Conservation (phyloP, 2,888 invertebrate species). For the Lasius fuliginosus region DNA sequence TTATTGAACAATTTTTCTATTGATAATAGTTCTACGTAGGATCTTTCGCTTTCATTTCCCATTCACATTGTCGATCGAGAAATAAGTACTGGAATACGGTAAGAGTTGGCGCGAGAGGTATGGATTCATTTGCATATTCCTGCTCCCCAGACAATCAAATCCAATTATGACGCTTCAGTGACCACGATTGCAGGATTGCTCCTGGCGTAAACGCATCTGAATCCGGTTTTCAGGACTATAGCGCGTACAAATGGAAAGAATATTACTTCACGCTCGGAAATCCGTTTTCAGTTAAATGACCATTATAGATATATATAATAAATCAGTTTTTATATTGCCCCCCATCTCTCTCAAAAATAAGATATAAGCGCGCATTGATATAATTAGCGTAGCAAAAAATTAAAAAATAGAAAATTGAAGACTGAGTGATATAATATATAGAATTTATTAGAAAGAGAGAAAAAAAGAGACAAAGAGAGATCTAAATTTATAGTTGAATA, state of each 20-base stretch:
- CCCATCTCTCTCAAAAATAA: neutral
- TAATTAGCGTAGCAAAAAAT: neutral
- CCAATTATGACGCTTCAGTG: slow-evolving; percentile 74
- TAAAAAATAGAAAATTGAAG: neutral
- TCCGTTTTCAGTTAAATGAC: slow-evolving; percentile 28
- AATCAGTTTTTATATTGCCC: neutral
- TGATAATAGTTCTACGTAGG: neutral
- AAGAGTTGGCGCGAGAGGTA: slow-evolving; percentile 53
- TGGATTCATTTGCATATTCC: slow-evolving; percentile 77
- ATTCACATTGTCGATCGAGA: slow-evolving; percentile 45
- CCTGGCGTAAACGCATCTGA: slow-evolving; percentile 59
- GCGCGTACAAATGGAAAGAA: slow-evolving; percentile 28
- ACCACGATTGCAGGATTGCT: slow-evolving; percentile 53
- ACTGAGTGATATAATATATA: neutral
- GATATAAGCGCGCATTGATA: neutral
- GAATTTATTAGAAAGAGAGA: neutral
- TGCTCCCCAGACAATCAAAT: slow-evolving; percentile 75
- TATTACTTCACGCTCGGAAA: slow-evolving; percentile 36
- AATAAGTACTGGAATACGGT: slow-evolving; percentile 58
- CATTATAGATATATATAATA: neutral
- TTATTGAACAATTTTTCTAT: slow-evolving; percentile 11
- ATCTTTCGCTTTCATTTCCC: slow-evolving; percentile 49
- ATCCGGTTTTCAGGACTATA: slow-evolving; percentile 48
- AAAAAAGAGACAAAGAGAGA: neutral
- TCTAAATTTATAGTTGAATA: neutral